Evolutionary conservation across 2,113 vertebrate species (phyloP).

Genomic region (Protobothrops mucrosquamatus): DNA sequence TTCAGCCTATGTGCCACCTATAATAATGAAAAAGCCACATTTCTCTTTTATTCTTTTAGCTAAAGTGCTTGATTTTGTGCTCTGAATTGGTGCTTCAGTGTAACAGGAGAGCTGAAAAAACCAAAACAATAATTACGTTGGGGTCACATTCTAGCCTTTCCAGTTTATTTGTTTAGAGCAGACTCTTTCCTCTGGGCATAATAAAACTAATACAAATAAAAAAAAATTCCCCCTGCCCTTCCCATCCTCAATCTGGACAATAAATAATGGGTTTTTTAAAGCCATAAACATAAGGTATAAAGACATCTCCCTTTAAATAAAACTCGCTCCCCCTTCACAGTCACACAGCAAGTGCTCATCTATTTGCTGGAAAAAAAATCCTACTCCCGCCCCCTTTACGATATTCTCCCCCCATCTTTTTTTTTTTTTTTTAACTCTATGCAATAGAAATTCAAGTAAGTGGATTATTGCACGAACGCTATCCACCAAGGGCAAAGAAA

Average conservation of each 20-base stretch:
- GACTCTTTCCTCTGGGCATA: not conserved
- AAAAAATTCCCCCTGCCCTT: not conserved
- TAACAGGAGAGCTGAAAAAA: not conserved
- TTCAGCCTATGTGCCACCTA: not conserved
- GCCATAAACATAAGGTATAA: not conserved
- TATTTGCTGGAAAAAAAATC: conserved; percentile 58
- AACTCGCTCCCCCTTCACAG: conserved; percentile 39
- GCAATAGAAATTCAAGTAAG: conserved; percentile 51
- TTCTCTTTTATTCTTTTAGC: conserved; percentile 17
- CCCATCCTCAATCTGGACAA: conserved; percentile 1
- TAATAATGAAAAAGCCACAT: not conserved
- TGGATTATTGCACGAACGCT: conserved; percentile 10
- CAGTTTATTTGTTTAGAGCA: conserved; percentile 11
- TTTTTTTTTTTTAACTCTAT: conserved; percentile 27
- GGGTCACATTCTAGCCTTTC: not conserved
- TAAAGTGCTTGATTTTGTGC: conserved; percentile 47
- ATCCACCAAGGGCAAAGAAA: conserved; percentile 11
- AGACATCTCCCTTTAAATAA: conserved; percentile 49
- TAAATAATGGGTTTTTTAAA: conserved; percentile 38
- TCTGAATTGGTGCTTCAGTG: not conserved
- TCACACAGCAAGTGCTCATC: conserved; percentile 44
- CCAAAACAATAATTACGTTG: not conserved
- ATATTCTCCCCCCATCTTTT: conserved; percentile 18
- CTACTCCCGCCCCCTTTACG: conserved; percentile 55
- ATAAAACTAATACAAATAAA: not conserved